Evolutionary conservation across 2,797 vertebrate genomes (phyloP), one percentile per base, ranked within the genome.

Genomic region (Salmo trutta): DNA sequence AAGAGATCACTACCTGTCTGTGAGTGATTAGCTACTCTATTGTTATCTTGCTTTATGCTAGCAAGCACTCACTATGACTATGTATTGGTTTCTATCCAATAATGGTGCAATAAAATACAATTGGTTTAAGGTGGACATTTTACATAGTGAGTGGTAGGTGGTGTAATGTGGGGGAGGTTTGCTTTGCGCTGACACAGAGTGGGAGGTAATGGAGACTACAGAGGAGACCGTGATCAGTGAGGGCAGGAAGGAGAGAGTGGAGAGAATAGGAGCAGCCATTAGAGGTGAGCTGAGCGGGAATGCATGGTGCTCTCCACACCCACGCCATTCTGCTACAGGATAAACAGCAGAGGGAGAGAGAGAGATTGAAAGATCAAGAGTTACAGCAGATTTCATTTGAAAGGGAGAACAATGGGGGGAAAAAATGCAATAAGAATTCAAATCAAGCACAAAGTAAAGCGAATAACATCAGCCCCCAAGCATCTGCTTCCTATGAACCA

Each of bases 221-320:
- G 71, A 72, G 15, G 3, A 41, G 72, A 62, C 19, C 36, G 10
- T 62, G 31, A 41, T 56, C 27, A 53, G 52, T 8, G 51, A 56
- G 56, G 72, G 29, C 51, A 72, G 24, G 71, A 72, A 27, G 19
- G 31, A 62, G 54, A 62, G 31, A 36, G 56, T 36, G 10, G 29
- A 56, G 72, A 24, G 72, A 56, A 74, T 19, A 36, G 54, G 17
- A 16, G 54, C 72, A 62, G 54, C 54, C 31, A 41, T 74, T 64
- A 16, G 56, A 59, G 56, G 72, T 6, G 56, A 74, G 19, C 29
- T 59, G 54, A 36, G 54, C 56, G 10, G 72, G 54, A 62, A 62
- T 17, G 15, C 24, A 10, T 19, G 64, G 47, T 72, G 51, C 71
- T 73, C 16, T 74, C 17, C 72, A 59, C 56, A 59, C 72, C 72